These are phyloP conservation scores for Cantharis nigra DNA, from an alignment of 2,888 invertebrate species.

Conservation along the genomic window DNA sequence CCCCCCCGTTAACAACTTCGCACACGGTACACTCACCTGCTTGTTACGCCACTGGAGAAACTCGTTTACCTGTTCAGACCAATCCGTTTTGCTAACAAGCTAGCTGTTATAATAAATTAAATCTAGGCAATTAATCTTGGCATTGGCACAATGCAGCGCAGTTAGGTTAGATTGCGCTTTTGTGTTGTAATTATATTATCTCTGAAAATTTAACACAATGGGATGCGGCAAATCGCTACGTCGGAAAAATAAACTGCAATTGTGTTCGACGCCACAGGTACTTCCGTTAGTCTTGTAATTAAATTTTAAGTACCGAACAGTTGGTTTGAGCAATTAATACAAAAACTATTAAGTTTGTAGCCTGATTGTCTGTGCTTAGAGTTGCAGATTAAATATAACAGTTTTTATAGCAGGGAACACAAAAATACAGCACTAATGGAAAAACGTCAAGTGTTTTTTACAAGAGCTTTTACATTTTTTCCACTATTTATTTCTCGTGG, in stretches of 20 bases:
- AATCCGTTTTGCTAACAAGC: no score
- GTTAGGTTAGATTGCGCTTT: no score
- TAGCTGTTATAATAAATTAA: not conserved
- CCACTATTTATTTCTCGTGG: not conserved
- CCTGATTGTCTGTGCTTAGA: not conserved
- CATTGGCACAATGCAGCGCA: no score
- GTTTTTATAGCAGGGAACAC: not conserved
- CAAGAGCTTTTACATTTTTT: not conserved
- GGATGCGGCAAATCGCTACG: not conserved
- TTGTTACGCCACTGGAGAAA: no score
- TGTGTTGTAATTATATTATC: no score
- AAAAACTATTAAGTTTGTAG: not conserved
- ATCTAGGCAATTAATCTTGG: not conserved
- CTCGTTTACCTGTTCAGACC: no score
- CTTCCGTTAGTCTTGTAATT: not conserved
- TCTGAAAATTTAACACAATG: not conserved
- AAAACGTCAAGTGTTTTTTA: not conserved
- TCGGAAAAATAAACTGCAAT: not conserved
- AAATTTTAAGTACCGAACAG: not conserved
- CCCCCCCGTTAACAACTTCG: no score
- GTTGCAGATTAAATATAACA: not conserved
- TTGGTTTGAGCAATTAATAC: not conserved
- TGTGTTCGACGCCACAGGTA: not conserved
- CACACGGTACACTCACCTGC: no score
- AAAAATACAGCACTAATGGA: not conserved